Conservation (phyloP, 2,888 invertebrate species). For the Cryptops parisi region DNA sequence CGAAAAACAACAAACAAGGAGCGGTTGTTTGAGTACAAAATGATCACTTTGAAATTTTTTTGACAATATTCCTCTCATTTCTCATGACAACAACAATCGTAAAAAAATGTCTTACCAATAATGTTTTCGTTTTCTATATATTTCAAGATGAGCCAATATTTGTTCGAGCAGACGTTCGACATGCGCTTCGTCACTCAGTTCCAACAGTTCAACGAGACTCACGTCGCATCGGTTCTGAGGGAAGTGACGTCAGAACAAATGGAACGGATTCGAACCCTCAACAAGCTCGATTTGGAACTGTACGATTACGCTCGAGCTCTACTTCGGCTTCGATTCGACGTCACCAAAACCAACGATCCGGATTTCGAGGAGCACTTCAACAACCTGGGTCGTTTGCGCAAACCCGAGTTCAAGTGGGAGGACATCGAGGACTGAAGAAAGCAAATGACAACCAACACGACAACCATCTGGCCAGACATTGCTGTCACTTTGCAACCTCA, state of each 20-base stretch:
- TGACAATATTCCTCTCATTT: no score
- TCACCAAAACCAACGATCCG: constrained; percentile 59
- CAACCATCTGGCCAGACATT: no score
- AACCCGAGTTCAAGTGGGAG: constrained; percentile 7
- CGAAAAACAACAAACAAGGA: no score
- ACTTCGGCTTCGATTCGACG: constrained; percentile 59
- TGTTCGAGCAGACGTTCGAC: constrained; percentile 88
- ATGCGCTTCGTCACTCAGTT: constrained; percentile 77
- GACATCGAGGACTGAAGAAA: constrained; percentile 13
- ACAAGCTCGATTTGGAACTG: constrained; percentile 78
- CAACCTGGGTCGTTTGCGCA: constrained; percentile 13
- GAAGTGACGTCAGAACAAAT: constrained; percentile 59
- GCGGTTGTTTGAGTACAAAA: no score
- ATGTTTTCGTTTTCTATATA: constrained; percentile 20
- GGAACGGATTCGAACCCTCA: constrained; percentile 58
- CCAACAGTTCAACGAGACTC: constrained; percentile 81
- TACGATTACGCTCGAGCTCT: constrained; percentile 85
- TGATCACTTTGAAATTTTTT: no score
- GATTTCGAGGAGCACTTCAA: constrained; percentile 59
- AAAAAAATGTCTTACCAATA: no score
- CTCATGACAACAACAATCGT: no score
- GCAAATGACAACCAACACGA: no score
- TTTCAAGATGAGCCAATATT: constrained; percentile 59
- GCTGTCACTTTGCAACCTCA: no score
- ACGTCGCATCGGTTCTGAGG: constrained; percentile 65